These are phyloP conservation scores for Neopelma chrysocephalum DNA, from an alignment of 2,797 vertebrate genomes.

Conservation along the genomic window DNA sequence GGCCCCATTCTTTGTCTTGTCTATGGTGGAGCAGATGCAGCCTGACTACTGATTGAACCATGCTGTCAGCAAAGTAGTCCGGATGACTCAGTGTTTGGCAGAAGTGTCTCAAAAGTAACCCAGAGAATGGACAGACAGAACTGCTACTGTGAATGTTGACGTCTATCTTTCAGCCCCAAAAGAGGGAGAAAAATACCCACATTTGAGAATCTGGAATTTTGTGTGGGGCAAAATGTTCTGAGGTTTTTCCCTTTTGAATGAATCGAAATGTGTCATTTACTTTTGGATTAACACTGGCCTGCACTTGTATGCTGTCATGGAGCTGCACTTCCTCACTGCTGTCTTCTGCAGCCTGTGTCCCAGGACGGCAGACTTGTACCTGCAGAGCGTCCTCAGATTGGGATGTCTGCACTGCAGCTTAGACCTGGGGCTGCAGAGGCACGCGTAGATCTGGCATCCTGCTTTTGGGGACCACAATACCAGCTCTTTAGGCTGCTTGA, in stretches of 20 bases:
- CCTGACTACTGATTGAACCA: background rate
- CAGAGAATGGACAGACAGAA: background rate
- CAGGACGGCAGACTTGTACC: background rate
- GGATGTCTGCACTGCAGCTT: background rate
- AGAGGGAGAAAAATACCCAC: accelerated
- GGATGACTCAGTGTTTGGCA: background rate
- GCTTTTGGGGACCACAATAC: background rate
- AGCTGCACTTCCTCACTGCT: background rate
- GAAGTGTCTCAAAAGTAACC: background rate
- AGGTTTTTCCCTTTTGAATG: background rate
- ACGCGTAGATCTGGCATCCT: background rate
- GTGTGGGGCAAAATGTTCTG: background rate
- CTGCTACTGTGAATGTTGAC: background rate
- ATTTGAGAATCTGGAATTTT: background rate
- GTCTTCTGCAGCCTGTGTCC: background rate
- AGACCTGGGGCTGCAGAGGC: background rate
- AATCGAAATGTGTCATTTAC: background rate
- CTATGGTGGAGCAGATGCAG: background rate
- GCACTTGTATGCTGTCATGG: background rate
- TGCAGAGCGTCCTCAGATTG: background rate
- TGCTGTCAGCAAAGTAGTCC: background rate
- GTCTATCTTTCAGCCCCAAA: background rate
- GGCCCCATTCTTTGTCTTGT: background rate
- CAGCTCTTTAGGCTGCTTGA: background rate
- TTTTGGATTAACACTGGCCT: background rate